Evolutionary conservation across 2,113 vertebrate species (phyloP), one percentile per base, ranked within the genome.

Genomic region (Hystrix brachyura): DNA sequence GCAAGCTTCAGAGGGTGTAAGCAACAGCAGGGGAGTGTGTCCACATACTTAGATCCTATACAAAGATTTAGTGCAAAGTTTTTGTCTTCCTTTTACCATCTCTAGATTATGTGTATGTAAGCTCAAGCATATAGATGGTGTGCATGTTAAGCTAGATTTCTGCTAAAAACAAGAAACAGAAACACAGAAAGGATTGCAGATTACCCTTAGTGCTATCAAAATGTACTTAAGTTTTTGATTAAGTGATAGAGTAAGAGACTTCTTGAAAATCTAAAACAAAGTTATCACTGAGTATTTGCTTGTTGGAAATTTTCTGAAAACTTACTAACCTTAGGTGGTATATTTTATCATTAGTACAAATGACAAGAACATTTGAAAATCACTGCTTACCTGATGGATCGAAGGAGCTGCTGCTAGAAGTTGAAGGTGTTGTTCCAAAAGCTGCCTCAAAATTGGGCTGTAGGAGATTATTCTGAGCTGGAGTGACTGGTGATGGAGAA

Each of bases 331-430:
- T 89, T 32, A 43, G 82, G 64, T 34, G 64, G 53, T 65, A 2
- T n/a, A 46, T n/a, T 48, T 71, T 57, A 74, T 53, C 38, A 34
- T 51, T 13, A 62, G 43, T 76, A 93, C 11, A 74, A 65, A 94
- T 11, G 19, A 92, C 82, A 78, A 83, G 32, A 14, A 19, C 5
- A 9, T 92, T 48, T 85, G 81, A 92, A 95, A 91, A 38, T 15
- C 67, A 53, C 74, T 72, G 59, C 62, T 99, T 97, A 99, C 99
- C 99, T 99, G 99, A 99, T 29, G 99, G 97, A 98, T 99, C 99
- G 96, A 99, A 99, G 0, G 99, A 99, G 98, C 99, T 98, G 98
- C 99, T 98, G 97, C 98, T 95, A 43, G 99, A 98, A 94, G 99
- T 99, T 48, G 98, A 88, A 93, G 90, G 99, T 82, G 97, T 88